These are phyloP conservation scores for Poecilia picta DNA, from an alignment of 2,797 vertebrate species.

Conservation along the genomic window DNA sequence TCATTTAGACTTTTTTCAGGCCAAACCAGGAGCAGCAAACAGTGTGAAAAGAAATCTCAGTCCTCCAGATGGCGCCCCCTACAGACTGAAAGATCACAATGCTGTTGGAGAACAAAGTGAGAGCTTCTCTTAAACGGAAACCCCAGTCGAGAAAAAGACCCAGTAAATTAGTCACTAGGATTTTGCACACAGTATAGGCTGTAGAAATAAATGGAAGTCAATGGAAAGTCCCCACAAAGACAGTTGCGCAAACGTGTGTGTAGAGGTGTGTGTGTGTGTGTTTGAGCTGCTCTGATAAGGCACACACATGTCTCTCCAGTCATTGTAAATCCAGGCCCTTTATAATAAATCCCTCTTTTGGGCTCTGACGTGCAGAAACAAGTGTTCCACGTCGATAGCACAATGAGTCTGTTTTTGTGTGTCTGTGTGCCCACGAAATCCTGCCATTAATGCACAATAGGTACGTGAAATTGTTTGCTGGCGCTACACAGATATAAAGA, in stretches of 20 bases:
- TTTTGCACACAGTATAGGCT: neutral
- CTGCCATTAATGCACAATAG: slow-evolving; percentile 58
- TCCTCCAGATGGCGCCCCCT: neutral
- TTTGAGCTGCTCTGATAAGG: slow-evolving; percentile 55
- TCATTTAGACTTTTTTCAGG: neutral
- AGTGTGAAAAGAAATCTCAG: neutral
- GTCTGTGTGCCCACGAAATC: slow-evolving; percentile 16
- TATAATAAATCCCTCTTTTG: slow-evolving; percentile 27
- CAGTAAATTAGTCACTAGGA: neutral
- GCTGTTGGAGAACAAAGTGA: neutral
- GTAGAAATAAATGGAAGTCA: too few species aligned
- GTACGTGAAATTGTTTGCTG: slow-evolving; percentile 37
- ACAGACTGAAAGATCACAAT: neutral
- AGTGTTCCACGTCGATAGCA: slow-evolving; percentile 54
- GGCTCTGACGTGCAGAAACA: slow-evolving; percentile 36
- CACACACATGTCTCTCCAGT: slow-evolving; percentile 18
- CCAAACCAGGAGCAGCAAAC: neutral
- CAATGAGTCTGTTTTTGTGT: slow-evolving; percentile 13
- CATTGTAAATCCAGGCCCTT: slow-evolving; percentile 30
- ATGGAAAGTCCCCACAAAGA: too few species aligned
- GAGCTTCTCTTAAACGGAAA: neutral
- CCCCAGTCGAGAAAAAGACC: neutral
- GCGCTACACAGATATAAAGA: slow-evolving; percentile 1
- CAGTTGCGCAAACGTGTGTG: too few species aligned
- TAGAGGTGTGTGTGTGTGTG: neutral